A percentile compares a stretch with the other conserved stretches of the same genome.
phyloP scores from a whole-genome alignment of 1,140 invertebrate species.

The Maconellicoccus hirsutus region DNA sequence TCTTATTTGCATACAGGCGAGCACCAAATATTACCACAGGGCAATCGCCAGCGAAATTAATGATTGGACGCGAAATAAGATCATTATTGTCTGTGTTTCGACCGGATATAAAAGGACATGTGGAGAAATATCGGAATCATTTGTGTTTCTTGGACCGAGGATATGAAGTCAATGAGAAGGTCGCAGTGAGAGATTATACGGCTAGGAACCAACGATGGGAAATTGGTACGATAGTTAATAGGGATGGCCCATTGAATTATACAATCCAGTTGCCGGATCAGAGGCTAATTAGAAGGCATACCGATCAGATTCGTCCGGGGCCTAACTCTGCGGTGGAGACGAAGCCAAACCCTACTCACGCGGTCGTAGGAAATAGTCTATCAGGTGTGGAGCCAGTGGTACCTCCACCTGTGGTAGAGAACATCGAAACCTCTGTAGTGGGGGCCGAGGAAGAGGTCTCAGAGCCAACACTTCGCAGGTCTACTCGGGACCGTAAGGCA shows the following conservation, averaged over 20 bases:
- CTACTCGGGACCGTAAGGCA: too few relatives aligned
- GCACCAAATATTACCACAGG: constrained; percentile 23
- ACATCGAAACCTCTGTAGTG: too few relatives aligned
- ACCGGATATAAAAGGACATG: background rate
- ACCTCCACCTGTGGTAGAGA: too few relatives aligned
- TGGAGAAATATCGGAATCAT: background rate
- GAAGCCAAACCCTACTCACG: too few relatives aligned
- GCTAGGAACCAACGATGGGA: background rate
- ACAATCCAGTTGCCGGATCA: background rate
- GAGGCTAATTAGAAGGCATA: too few relatives aligned
- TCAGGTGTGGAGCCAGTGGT: too few relatives aligned
- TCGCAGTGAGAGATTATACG: background rate
- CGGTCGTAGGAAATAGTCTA: too few relatives aligned
- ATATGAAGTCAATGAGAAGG: background rate
- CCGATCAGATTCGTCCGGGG: too few relatives aligned
- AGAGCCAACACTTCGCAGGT: too few relatives aligned
- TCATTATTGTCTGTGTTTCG: background rate
- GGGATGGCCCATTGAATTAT: background rate
- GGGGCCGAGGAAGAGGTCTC: too few relatives aligned
- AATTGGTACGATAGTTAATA: background rate
- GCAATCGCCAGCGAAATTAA: constrained; percentile 23
- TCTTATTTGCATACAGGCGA: constrained; percentile 28
- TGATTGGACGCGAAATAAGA: constrained; percentile 23
- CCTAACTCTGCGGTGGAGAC: too few relatives aligned
- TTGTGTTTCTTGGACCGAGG: background rate